Base-by-base conservation (phyloP, 1,140 invertebrate species). In the Oreohelix idahoensis region DNA sequence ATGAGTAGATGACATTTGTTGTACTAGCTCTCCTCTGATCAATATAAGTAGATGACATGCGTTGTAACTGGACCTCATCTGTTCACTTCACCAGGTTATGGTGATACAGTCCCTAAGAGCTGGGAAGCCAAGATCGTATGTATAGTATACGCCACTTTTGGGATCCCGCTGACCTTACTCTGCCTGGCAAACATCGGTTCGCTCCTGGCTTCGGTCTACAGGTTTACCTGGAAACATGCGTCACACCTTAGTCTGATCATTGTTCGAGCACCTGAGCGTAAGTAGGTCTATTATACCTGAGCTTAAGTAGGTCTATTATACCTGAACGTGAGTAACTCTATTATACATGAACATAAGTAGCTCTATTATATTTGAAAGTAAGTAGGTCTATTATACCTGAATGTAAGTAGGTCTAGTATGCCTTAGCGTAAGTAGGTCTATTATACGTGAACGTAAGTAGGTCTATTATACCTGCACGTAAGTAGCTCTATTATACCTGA, bases 111-210 rank as follows among this genome's bases (percentile, higher is more conserved):
- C 79, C 97, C 98, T 15, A 95, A 95, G 83, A 98, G 97, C 0
- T 94, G 95, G 84, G 95, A 95, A 94, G 98, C 98, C 23, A 98
- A 98, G 93, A 93, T 98, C 77, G 95, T 95, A 66, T 99, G 97
- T 1, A 98, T 99, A 89, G 92, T 98, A 26, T 99, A 99, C 93
- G 97, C 97, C 0, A 96, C 99, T 49, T 95, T 97, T 63, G 98
- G 98, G 23, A 98, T 99, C 95, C 98, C 98, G 0, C 93, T 99
- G 39, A 98, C 98, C 91, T 94, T 99, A 69, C 94, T 99, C 4
- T 94, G 93, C 88, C 94, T 99, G 38, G 97, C 97, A 79, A 98
- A 98, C 93, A 97, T 99, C 89, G 98, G 98, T 53, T 96, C 98
- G 92, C 95, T 99, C 79, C 94, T 99, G 84, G 84, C 84, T 17